A percentile compares a stretch with the other conserved stretches of the same genome.
Conservation (phyloP, 2,888 invertebrate genomes). For the Pollenia amentaria region DNA sequence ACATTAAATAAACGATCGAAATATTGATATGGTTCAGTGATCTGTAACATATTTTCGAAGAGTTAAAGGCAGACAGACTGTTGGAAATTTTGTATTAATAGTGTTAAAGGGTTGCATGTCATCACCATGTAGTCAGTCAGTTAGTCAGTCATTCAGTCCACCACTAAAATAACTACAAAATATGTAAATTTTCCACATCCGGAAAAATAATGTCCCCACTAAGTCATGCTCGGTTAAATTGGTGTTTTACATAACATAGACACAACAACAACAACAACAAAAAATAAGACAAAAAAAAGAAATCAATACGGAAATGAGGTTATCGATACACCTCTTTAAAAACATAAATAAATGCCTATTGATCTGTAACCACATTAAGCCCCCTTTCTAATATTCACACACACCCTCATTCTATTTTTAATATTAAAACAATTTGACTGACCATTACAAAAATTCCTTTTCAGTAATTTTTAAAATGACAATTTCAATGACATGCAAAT, state of each 20-base stretch:
- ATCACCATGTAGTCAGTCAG: slow-evolving; percentile 64
- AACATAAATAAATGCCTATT: slow-evolving; percentile 54
- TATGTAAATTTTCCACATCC: slow-evolving; percentile 83
- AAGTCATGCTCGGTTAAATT: slow-evolving; percentile 82
- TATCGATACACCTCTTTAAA: slow-evolving; percentile 77
- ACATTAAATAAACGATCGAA: slow-evolving; percentile 51
- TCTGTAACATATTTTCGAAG: slow-evolving; percentile 51
- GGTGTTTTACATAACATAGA: slow-evolving; percentile 73
- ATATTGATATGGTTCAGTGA: slow-evolving; percentile 68
- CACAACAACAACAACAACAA: background rate
- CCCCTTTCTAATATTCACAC: slow-evolving; percentile 71
- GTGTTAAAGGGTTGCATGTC: slow-evolving; percentile 80
- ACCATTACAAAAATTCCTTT: slow-evolving; percentile 39
- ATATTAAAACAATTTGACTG: slow-evolving; percentile 8
- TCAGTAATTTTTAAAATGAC: slow-evolving; percentile 30
- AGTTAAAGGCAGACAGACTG: background rate
- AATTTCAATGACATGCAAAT: slow-evolving; percentile 67
- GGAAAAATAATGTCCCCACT: slow-evolving; percentile 70
- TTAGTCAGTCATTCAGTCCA: background rate
- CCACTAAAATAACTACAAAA: slow-evolving; percentile 76
- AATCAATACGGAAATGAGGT: slow-evolving; percentile 79
- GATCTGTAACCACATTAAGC: slow-evolving; percentile 76
- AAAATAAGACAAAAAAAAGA: slow-evolving; percentile 2
- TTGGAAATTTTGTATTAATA: slow-evolving; percentile 51
- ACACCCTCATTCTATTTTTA: slow-evolving; percentile 24